A percentile compares a stretch with the other conserved stretches of the same genome.
These are phyloP conservation scores for Myocastor coypus DNA, from an alignment of 2,113 vertebrate genomes.

Conservation along the genomic window DNA sequence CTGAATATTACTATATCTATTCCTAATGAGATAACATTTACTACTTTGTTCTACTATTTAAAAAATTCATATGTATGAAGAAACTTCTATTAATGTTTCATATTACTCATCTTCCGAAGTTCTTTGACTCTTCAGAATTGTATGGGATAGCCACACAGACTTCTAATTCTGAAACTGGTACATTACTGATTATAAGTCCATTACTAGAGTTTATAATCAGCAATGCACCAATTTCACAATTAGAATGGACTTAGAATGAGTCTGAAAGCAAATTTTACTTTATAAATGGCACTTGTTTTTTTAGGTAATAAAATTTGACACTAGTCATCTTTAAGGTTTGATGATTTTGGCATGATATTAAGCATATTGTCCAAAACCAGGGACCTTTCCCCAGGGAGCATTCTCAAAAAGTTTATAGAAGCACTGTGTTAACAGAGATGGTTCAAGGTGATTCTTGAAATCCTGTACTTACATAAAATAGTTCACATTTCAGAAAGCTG, in stretches of 20 bases:
- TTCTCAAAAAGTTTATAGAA: neutral
- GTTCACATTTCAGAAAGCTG: constrained; percentile 15
- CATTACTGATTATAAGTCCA: neutral
- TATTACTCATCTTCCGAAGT: constrained; percentile 12
- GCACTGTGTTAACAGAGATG: neutral
- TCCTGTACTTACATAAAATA: constrained; percentile 34
- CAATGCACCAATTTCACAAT: too few relatives aligned
- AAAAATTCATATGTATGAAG: neutral
- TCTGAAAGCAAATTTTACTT: constrained; percentile 32
- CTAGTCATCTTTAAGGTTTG: constrained; percentile 11
- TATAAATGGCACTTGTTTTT: constrained; percentile 27
- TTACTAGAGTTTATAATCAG: too few relatives aligned
- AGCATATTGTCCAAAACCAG: constrained; percentile 8
- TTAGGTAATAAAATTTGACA: neutral
- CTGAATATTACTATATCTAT: neutral
- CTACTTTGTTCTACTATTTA: neutral
- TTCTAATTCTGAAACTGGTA: neutral
- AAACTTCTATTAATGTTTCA: neutral
- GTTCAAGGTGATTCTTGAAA: constrained; percentile 27
- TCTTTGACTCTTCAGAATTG: neutral
- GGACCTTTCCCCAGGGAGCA: neutral
- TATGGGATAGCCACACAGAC: neutral
- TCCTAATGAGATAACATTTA: neutral
- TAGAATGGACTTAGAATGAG: neutral
- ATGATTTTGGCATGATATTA: neutral